Evolutionary conservation across 2,113 vertebrate genomes (phyloP).

Genomic region (Pyrgilauda ruficollis): DNA sequence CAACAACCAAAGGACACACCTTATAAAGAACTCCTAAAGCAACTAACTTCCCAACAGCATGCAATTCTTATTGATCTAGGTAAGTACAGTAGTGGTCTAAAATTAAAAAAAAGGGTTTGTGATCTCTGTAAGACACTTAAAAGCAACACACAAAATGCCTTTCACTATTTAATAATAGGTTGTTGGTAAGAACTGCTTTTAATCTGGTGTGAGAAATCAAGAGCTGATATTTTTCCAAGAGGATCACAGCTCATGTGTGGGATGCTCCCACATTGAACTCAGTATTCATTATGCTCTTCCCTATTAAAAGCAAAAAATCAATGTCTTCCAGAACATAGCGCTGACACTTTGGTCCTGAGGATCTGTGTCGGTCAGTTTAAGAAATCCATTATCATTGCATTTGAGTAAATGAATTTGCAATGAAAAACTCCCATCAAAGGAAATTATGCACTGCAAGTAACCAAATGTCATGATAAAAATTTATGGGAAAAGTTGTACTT

Average conservation of each 20-base stretch:
- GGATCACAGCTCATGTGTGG: background rate
- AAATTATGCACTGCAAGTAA: background rate
- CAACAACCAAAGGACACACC: conserved; percentile 81
- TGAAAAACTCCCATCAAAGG: background rate
- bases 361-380: background rate
- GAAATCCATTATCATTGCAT: background rate
- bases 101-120: background rate
- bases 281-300: background rate
- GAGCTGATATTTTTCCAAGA: background rate
- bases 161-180: background rate
- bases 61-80: conserved; percentile 97
- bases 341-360: background rate
- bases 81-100: conserved; percentile 50
- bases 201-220: background rate
- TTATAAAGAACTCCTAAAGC: conserved; percentile 95
- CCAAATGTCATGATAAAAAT: background rate
- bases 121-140: background rate
- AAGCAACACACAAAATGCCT: background rate
- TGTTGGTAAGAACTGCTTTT: background rate
- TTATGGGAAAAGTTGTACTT: background rate
- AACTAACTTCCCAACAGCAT: conserved; percentile 94
- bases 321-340: background rate
- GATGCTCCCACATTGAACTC: background rate
- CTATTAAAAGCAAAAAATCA: background rate
- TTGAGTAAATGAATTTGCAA: background rate